phyloP scores from a whole-genome alignment of 1,140 invertebrate genomes.

The Antheraea pernyi region DNA sequence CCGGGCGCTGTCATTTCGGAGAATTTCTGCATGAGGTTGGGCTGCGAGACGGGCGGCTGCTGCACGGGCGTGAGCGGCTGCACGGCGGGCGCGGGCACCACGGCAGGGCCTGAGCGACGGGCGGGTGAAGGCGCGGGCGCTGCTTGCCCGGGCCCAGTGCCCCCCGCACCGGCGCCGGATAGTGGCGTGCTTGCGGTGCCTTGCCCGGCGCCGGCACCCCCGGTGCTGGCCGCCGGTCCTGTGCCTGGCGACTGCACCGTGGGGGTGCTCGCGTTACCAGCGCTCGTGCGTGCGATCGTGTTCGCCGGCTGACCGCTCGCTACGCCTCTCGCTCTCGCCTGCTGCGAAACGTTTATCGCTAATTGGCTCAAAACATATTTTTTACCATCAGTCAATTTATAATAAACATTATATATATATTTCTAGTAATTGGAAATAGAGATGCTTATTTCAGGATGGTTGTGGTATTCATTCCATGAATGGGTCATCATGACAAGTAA shows the following conservation, averaged over 20 bases:
- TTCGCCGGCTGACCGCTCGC: constrained; percentile 59
- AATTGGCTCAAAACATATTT: background rate
- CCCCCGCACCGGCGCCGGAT: constrained; percentile 38
- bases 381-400: background rate
- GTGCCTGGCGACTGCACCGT: constrained; percentile 62
- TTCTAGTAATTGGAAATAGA: background rate
- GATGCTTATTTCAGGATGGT: background rate
- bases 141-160: constrained; percentile 7
- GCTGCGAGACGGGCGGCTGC: constrained; percentile 70
- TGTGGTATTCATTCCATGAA: background rate
- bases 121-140: constrained; percentile 40
- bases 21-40: constrained; percentile 90
- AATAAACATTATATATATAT: background rate
- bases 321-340: constrained; percentile 75
- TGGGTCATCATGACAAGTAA: background rate
- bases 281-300: constrained; percentile 74
- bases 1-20: constrained; percentile 90
- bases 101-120: constrained; percentile 81
- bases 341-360: constrained; percentile 24
- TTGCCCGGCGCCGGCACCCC: constrained; percentile 54
- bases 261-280: constrained; percentile 69
- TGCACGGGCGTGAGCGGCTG: constrained; percentile 60
- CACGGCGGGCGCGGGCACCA: constrained; percentile 71
- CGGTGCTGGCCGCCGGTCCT: constrained; percentile 30
- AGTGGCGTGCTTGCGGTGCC: constrained; percentile 59